Conservation (phyloP, 2,888 invertebrate genomes). For the Sialis lutaria region DNA sequence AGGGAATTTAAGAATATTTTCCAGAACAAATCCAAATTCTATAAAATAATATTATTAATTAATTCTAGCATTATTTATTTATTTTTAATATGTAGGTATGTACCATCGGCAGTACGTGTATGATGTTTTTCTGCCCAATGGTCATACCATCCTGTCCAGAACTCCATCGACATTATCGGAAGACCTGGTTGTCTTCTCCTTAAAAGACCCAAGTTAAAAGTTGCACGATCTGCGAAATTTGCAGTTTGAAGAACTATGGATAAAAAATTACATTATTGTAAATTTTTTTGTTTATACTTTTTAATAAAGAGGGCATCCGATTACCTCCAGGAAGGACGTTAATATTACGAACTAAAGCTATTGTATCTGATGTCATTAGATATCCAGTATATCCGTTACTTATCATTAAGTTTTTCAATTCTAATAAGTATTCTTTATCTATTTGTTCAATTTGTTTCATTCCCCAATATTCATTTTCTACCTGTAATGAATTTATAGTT, state of each 20-base stretch:
- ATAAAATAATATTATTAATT: background rate
- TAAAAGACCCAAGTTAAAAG: constrained; percentile 24
- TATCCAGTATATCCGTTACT: constrained; percentile 26
- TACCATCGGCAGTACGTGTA: constrained; percentile 2
- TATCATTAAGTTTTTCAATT: constrained; percentile 21
- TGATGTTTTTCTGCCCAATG: constrained; percentile 30
- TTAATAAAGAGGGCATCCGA: background rate
- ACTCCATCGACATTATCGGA: constrained; percentile 38
- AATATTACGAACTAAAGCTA: constrained; percentile 14
- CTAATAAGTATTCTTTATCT: constrained; percentile 23
- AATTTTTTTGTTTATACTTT: background rate
- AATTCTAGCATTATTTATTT: too few species aligned
- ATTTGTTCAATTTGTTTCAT: constrained; percentile 13
- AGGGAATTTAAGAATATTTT: constrained; percentile 17
- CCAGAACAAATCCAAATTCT: constrained; percentile 15
- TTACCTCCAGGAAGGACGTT: constrained; percentile 21
- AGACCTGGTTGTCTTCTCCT: constrained; percentile 26
- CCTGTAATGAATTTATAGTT: constrained; percentile 22
- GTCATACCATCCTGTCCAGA: constrained; percentile 43
- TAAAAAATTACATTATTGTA: too few species aligned
- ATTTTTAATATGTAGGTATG: too few species aligned
- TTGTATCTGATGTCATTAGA: constrained; percentile 32
- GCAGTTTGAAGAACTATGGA: constrained; percentile 26
- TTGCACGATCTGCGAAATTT: constrained; percentile 29
- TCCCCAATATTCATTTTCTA: constrained; percentile 90